Conservation (phyloP, 2,797 vertebrate species). For the Prunella strophiata region DNA sequence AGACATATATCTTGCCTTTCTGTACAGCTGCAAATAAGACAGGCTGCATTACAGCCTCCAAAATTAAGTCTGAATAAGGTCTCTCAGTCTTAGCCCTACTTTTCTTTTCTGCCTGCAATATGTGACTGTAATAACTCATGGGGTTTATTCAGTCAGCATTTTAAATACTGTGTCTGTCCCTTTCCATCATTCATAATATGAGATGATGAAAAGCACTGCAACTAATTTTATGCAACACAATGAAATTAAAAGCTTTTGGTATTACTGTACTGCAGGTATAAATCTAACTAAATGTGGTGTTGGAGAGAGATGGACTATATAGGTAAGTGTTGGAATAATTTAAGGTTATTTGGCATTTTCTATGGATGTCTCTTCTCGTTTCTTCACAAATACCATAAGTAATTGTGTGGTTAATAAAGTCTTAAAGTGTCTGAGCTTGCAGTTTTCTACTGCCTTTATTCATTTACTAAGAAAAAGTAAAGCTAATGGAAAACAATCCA, state of each 20-base stretch:
- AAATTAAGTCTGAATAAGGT: neutral
- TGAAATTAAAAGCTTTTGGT: conserved; percentile 56
- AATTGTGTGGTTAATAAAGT: conserved; percentile 1
- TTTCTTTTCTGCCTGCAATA: neutral
- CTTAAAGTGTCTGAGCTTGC: conserved; percentile 15
- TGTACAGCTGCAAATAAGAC: neutral
- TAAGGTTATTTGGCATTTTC: conserved; percentile 31
- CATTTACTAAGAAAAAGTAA: conserved; percentile 21
- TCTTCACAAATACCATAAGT: conserved; percentile 29
- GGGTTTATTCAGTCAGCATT: conserved; percentile 35
- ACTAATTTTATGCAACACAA: conserved; percentile 63
- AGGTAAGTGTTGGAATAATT: conserved; percentile 45
- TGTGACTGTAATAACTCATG: neutral
- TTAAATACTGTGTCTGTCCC: neutral
- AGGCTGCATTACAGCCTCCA: neutral
- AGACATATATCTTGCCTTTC: neutral
- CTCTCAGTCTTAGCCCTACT: neutral
- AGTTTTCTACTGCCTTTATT: conserved; percentile 30
- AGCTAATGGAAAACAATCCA: conserved; percentile 29
- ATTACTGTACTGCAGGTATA: conserved; percentile 28
- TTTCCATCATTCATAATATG: conserved; percentile 25
- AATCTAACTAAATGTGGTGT: conserved; percentile 41
- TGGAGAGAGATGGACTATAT: conserved; percentile 1
- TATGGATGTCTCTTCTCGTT: conserved; percentile 13
- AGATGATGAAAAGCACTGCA: conserved; percentile 35